phyloP scores from a whole-genome alignment of 2,113 vertebrate genomes.

The Centropus unirufus region DNA sequence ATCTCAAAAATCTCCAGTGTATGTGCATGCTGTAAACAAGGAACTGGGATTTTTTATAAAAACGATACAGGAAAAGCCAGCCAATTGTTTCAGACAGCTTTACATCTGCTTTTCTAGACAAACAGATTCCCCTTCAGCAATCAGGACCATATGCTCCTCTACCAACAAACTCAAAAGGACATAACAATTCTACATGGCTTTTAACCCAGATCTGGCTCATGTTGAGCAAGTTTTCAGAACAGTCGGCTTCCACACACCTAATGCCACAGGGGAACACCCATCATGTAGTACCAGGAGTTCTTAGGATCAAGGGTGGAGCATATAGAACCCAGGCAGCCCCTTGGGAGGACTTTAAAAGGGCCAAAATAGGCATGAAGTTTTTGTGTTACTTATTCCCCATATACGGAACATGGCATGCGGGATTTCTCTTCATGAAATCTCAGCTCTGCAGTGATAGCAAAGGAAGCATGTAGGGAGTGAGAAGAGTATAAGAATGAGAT shows the following conservation, averaged over 20 bases:
- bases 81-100: background rate
- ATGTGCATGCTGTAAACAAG: background rate
- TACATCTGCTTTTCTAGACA: background rate
- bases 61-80: background rate
- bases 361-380: background rate
- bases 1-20: background rate
- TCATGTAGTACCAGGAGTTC: background rate
- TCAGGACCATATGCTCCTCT: background rate
- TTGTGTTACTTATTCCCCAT: background rate
- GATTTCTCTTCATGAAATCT: background rate
- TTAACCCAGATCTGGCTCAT: background rate
- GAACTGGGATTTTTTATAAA: background rate
- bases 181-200: background rate
- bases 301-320: background rate
- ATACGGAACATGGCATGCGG: rapidly evolving
- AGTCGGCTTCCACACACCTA: background rate
- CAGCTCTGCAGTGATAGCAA: background rate
- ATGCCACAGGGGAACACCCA: background rate
- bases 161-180: background rate
- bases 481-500: background rate
- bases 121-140: background rate
- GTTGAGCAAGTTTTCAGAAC: background rate
- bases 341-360: background rate
- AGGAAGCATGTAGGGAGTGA: background rate
- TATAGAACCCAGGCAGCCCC: background rate